These are phyloP conservation scores for Rhodeus uyekii DNA, from an alignment of 2,797 vertebrate genomes.

Conservation along the genomic window DNA sequence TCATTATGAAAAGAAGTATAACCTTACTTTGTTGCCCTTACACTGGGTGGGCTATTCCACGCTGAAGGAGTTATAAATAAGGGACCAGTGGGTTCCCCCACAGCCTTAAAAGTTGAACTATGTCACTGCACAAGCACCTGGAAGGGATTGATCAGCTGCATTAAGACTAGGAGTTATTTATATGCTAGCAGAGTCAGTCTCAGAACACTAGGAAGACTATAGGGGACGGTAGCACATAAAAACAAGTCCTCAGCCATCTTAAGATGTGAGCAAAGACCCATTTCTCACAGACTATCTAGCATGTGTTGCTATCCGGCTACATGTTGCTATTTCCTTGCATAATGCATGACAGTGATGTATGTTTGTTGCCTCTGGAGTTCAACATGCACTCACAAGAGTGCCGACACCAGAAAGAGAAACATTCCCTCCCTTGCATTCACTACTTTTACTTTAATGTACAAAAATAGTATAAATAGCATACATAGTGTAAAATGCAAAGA, in stretches of 20 bases:
- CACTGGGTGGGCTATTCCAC: neutral
- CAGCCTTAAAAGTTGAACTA: constrained; percentile 1
- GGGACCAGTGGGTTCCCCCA: neutral
- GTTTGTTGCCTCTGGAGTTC: constrained; percentile 19
- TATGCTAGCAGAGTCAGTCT: neutral
- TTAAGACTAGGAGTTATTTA: neutral
- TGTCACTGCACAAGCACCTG: neutral
- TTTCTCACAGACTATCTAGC: constrained; percentile 62
- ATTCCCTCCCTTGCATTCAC: constrained; percentile 1
- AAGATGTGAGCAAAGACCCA: constrained; percentile 35
- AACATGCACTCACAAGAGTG: constrained; percentile 32
- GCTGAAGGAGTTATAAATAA: constrained; percentile 26
- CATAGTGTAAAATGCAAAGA: neutral
- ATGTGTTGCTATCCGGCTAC: constrained; percentile 67
- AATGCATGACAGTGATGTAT: constrained; percentile 35
- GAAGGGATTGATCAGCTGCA: neutral
- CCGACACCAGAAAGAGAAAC: constrained; percentile 17
- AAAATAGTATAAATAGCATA: neutral
- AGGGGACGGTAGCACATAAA: neutral
- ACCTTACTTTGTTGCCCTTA: constrained; percentile 1
- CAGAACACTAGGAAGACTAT: neutral
- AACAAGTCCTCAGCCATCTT: constrained; percentile 32
- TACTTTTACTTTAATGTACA: neutral
- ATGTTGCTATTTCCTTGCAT: constrained; percentile 65
- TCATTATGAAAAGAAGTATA: constrained; percentile 13